phyloP scores from a whole-genome alignment of 1,140 invertebrate genomes.

The Atta colombica region DNA sequence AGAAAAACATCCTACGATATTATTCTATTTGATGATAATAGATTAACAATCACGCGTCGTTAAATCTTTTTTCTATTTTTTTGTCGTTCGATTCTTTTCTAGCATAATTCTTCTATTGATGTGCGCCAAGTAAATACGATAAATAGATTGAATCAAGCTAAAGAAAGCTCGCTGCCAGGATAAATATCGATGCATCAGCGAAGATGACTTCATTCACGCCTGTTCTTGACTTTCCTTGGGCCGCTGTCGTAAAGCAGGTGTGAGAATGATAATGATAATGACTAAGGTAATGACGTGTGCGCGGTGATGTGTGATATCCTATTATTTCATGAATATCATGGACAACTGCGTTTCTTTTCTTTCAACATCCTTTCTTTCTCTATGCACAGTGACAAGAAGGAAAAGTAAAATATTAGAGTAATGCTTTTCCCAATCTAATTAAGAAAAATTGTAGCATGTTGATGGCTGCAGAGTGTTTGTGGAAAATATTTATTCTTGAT shows the following conservation, averaged over 20 bases:
- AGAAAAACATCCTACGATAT: too few relatives aligned
- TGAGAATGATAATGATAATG: slow-evolving; percentile 79
- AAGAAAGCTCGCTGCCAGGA: slow-evolving; percentile 73
- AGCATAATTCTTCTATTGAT: neutral
- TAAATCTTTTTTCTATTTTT: neutral
- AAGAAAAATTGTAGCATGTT: slow-evolving; percentile 13
- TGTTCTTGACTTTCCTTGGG: slow-evolving; percentile 53
- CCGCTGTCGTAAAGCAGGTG: slow-evolving; percentile 66
- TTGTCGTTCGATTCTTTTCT: neutral
- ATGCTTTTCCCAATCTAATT: neutral
- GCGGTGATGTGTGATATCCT: slow-evolving; percentile 65
- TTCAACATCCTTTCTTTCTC: neutral
- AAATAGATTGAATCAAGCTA: slow-evolving; percentile 73
- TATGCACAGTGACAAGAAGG: neutral
- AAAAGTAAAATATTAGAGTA: neutral
- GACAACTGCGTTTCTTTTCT: neutral
- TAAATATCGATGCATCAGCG: slow-evolving; percentile 81
- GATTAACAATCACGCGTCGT: neutral
- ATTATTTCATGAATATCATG: slow-evolving; percentile 22
- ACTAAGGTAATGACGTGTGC: slow-evolving; percentile 68
- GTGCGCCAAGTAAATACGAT: slow-evolving; percentile 70
- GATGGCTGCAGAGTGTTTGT: neutral
- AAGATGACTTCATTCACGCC: slow-evolving; percentile 81
- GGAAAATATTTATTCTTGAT: neutral
- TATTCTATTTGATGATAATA: too few relatives aligned